These are phyloP conservation scores for Trichonephila clavipes DNA, from an alignment of 1,140 invertebrate genomes.

Conservation along the genomic window DNA sequence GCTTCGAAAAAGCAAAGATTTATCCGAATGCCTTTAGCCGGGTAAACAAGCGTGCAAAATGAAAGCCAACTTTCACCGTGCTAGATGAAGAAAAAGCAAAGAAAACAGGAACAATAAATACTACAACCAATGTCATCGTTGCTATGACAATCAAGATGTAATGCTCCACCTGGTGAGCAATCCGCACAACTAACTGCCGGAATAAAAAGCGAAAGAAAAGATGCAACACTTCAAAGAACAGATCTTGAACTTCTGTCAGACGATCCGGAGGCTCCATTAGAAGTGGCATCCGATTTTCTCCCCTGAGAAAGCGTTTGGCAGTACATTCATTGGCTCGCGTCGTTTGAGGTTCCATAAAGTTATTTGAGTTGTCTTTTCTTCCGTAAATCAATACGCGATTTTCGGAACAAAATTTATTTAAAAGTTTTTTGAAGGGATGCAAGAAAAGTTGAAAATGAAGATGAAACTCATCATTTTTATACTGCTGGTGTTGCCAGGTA, in stretches of 20 bases:
- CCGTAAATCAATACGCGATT: not conserved
- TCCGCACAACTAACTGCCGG: not conserved
- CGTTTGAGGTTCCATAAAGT: too few species aligned
- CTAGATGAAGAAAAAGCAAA: not conserved
- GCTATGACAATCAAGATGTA: constrained; percentile 11
- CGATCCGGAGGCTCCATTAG: not conserved
- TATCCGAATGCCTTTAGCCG: not conserved
- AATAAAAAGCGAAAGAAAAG: constrained; percentile 2
- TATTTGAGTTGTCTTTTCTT: not conserved
- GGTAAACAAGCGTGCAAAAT: not conserved
- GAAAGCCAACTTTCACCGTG: not conserved
- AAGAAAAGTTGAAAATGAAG: not conserved
- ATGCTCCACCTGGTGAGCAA: constrained; percentile 11
- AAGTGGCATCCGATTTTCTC: not conserved
- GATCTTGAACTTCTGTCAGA: constrained; percentile 1
- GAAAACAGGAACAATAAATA: constrained; percentile 11
- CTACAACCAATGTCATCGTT: constrained; percentile 20
- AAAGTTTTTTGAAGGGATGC: not conserved
- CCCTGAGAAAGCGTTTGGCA: not conserved
- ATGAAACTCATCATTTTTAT: not conserved
- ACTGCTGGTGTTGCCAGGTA: not conserved
- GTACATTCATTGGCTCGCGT: not conserved
- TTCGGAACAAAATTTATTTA: not conserved
- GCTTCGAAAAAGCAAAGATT: not conserved
- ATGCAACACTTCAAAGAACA: constrained; percentile 9